phyloP scores from a whole-genome alignment of 2,797 vertebrate genomes.

The Bradypus variegatus region DNA sequence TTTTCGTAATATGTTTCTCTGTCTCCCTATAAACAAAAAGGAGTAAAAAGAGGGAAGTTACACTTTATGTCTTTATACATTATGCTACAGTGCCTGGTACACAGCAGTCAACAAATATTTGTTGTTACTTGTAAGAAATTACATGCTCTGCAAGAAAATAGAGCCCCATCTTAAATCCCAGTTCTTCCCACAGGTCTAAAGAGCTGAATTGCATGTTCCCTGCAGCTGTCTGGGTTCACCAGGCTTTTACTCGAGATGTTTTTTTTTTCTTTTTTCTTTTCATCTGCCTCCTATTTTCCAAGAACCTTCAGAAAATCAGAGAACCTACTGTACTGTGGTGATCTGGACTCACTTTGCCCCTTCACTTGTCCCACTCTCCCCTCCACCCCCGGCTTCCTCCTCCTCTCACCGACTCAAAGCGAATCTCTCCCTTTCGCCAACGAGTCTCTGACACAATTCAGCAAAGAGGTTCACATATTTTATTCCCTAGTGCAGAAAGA shows the following conservation, averaged over 20 bases:
- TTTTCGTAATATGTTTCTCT: neutral
- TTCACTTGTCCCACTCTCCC: neutral
- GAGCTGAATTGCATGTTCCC: neutral
- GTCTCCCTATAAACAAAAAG: neutral
- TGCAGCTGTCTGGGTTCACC: neutral
- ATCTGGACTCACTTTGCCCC: neutral
- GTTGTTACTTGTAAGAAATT: conserved; percentile 7
- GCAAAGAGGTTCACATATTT: conserved; percentile 3
- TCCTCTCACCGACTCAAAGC: neutral
- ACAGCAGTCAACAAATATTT: neutral
- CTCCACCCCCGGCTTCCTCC: neutral
- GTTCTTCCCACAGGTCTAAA: neutral
- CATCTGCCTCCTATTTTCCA: neutral
- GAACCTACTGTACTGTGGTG: neutral
- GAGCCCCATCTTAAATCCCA: neutral
- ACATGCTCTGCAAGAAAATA: neutral
- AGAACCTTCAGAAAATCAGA: neutral
- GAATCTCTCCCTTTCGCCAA: conserved; percentile 33
- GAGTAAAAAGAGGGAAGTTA: neutral
- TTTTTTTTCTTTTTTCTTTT: neutral
- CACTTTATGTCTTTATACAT: neutral
- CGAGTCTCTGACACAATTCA: neutral
- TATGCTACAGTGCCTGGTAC: neutral
- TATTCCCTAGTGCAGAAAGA: neutral
- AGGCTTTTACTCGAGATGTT: neutral